These are phyloP conservation scores for Macquaria ambigua DNA, from an alignment of 2,113 vertebrate genomes.

Conservation along the genomic window DNA sequence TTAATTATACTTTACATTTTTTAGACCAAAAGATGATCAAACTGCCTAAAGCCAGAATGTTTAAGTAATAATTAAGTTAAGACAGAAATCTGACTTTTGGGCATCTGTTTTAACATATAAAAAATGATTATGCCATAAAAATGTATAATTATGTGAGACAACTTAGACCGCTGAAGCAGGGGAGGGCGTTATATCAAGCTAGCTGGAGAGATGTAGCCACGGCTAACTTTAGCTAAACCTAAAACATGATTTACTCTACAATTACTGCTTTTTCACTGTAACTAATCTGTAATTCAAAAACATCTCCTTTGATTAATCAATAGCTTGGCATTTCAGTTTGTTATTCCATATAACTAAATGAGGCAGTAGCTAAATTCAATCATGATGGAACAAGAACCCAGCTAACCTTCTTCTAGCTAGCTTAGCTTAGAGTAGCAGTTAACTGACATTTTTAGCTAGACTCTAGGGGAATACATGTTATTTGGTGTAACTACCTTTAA, in stretches of 20 bases:
- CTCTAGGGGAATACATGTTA: not conserved
- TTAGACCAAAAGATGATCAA: not conserved
- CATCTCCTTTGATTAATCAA: not conserved
- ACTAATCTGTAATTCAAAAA: not conserved
- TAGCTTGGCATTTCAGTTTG: not conserved
- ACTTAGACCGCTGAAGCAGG: not conserved
- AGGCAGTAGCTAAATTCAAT: not conserved
- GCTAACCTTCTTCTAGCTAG: not conserved
- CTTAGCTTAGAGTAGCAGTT: not conserved
- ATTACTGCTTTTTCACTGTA: too few species aligned
- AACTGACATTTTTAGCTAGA: not conserved
- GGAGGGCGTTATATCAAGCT: too few species aligned
- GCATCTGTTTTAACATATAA: not conserved
- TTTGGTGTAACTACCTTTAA: not conserved
- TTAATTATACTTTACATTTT: not conserved
- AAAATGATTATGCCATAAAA: not conserved
- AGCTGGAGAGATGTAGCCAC: not conserved
- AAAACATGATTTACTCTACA: not conserved
- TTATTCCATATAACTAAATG: not conserved
- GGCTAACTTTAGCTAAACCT: not conserved
- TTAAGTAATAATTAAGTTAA: too few species aligned
- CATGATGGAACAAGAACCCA: not conserved
- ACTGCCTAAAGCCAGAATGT: not conserved
- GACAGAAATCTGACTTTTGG: not conserved
- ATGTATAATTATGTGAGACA: not conserved